These are phyloP conservation scores for Ispidina picta DNA, from an alignment of 2,797 vertebrate species.

Conservation along the genomic window DNA sequence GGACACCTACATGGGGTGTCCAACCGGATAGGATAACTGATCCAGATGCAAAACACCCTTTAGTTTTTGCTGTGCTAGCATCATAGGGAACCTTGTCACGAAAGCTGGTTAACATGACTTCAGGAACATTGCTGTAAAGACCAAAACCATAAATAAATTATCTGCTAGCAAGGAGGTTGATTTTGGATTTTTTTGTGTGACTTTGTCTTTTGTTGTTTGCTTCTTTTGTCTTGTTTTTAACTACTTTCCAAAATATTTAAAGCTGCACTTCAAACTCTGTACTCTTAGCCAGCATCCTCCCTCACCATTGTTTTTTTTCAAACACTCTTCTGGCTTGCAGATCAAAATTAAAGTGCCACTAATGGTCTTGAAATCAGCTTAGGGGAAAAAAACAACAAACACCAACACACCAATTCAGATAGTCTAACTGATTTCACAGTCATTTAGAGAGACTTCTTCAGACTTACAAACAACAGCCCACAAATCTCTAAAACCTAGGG, in stretches of 20 bases:
- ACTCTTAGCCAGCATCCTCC: background rate
- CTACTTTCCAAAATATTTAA: background rate
- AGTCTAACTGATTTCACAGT: background rate
- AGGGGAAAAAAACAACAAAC: fast-evolving
- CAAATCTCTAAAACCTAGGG: background rate
- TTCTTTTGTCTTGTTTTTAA: background rate
- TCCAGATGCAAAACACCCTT: background rate
- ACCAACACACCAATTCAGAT: background rate
- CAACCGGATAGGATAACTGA: background rate
- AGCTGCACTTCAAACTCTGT: background rate
- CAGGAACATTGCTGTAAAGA: slow-evolving; percentile 4
- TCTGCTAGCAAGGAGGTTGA: background rate
- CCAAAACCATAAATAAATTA: background rate
- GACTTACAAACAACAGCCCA: background rate
- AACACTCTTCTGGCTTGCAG: background rate
- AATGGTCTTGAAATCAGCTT: background rate
- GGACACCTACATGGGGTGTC: background rate
- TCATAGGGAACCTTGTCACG: background rate
- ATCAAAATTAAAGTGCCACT: background rate
- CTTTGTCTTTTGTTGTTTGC: too few species aligned
- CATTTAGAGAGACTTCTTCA: background rate
- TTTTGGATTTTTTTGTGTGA: background rate
- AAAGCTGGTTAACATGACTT: background rate
- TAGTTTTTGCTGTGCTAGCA: slow-evolving; percentile 16
- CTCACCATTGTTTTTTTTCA: background rate